phyloP scores from a whole-genome alignment of 2,888 invertebrate genomes.

The Melolontha melolontha region DNA sequence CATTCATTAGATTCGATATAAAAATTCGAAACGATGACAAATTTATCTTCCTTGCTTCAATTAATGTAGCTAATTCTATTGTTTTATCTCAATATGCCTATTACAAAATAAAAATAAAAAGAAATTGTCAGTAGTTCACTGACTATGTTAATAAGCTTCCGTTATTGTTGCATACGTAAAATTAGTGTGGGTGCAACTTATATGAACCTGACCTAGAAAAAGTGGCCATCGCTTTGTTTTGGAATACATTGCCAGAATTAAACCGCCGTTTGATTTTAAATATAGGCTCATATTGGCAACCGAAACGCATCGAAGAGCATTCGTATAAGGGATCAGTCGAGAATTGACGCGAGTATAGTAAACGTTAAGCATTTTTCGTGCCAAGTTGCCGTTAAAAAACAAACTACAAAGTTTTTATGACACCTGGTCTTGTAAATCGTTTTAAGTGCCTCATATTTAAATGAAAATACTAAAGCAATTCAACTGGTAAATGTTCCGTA shows the following conservation, averaged over 20 bases:
- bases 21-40: no score
- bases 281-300: conserved; percentile 25
- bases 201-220: conserved; percentile 41
- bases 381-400: background rate
- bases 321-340: background rate
- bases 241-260: conserved; percentile 30
- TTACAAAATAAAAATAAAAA: background rate
- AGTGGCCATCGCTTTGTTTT: conserved; percentile 3
- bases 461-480: background rate
- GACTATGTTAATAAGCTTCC: conserved; percentile 1
- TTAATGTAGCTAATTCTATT: background rate
- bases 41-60: no score
- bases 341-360: conserved; percentile 9
- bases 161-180: conserved; percentile 17
- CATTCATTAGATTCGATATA: no score
- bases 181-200: conserved; percentile 28
- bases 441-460: background rate
- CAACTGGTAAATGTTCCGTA: conserved; percentile 5
- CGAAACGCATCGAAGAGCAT: conserved; percentile 15
- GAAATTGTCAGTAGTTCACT: background rate
- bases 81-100: background rate
- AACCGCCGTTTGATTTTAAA: conserved; percentile 23
- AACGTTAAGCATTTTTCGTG: conserved; percentile 9
- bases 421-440: background rate
- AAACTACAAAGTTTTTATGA: background rate